Percentiles rank a stretch among this genome's conserved stretches.
phyloP scores from a whole-genome alignment of 2,113 vertebrate genomes.

The Eulacestoma nigropectus region DNA sequence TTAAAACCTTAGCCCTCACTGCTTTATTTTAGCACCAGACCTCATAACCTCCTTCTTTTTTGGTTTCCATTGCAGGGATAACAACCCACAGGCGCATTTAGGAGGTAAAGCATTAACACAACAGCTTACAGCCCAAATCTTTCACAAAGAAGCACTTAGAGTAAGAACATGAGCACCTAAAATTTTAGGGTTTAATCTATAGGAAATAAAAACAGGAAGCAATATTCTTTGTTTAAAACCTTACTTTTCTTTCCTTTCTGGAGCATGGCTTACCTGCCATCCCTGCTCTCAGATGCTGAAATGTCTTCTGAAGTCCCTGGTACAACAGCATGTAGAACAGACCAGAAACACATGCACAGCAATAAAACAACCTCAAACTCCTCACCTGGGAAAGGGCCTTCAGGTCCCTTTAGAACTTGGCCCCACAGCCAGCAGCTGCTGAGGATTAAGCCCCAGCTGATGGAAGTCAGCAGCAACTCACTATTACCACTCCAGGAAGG shows the following conservation, averaged over 20 bases:
- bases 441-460: not conserved
- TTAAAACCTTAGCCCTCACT: not conserved
- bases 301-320: fast-evolving
- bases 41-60: not conserved
- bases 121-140: not conserved
- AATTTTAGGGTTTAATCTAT: not conserved
- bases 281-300: not conserved
- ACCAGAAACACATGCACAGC: fast-evolving
- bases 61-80: not conserved
- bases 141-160: not conserved
- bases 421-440: not conserved
- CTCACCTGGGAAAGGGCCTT: fast-evolving
- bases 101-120: not conserved
- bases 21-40: not conserved
- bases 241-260: not conserved
- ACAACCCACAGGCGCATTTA: not conserved
- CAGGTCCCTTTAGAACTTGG: not conserved
- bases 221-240: not conserved
- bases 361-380: not conserved
- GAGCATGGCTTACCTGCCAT: not conserved
- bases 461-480: not conserved
- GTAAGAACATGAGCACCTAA: not conserved
- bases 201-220: not conserved
- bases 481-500: not conserved
- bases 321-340: fast-evolving